phyloP scores from a whole-genome alignment of 2,113 vertebrate genomes.

The Cyphomyrus plagiostoma region DNA sequence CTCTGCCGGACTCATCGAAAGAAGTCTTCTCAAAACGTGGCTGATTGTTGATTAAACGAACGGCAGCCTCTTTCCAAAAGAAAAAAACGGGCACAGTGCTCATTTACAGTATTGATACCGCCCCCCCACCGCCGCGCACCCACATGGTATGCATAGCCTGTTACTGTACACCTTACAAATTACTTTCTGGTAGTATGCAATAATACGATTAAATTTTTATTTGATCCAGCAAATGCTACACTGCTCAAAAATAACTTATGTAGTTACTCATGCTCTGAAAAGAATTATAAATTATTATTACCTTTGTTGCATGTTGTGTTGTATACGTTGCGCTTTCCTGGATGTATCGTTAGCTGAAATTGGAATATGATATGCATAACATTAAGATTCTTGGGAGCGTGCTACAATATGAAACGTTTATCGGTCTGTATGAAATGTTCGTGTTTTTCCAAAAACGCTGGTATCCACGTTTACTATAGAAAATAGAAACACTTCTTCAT shows the following conservation, averaged over 20 bases:
- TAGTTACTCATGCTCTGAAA: not conserved
- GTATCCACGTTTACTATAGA: not conserved
- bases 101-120: not conserved
- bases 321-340: not conserved
- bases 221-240: not conserved
- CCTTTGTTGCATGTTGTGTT: not conserved
- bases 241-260: not conserved
- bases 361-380: not conserved
- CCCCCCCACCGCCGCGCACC: not conserved
- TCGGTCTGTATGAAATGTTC: not conserved
- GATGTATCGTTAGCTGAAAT: not conserved
- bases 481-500: slow-evolving; percentile 53
- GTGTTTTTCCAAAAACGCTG: not conserved
- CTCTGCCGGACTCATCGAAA: not conserved
- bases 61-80: not conserved
- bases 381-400: not conserved
- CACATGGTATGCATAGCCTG: not conserved
- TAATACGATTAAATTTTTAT: not conserved
- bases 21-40: not conserved
- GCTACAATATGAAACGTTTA: not conserved
- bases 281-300: not conserved
- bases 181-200: not conserved
- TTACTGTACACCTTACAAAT: not conserved
- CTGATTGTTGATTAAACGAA: not conserved
- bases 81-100: not conserved